Percentiles rank a stretch among this genome's conserved stretches.
Conservation (phyloP, 2,888 invertebrate species). For the Megaustenia siamemsis region DNA sequence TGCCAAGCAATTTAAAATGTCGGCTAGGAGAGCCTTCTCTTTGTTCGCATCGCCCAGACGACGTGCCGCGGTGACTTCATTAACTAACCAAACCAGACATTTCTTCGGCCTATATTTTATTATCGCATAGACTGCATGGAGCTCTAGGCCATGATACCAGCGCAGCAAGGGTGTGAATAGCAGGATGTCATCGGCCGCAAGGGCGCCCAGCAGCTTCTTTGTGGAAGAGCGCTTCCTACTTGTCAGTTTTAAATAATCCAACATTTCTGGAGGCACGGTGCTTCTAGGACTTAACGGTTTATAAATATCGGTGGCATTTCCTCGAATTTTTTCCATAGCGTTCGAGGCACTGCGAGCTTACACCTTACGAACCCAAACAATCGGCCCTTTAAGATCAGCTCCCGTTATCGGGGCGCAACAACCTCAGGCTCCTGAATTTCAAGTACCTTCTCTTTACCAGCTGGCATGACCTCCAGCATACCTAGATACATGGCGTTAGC, state of each 20-base stretch:
- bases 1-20: not conserved
- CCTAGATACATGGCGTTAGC: not conserved
- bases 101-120: too few species aligned
- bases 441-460: not conserved
- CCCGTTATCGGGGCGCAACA: not conserved
- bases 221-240: not conserved
- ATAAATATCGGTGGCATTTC: not conserved
- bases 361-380: not conserved
- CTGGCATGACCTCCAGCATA: not conserved
- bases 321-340: not conserved
- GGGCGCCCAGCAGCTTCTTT: not conserved
- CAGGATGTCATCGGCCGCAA: not conserved
- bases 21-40: not conserved
- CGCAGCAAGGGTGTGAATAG: not conserved
- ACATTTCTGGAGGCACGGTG: not conserved
- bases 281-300: not conserved
- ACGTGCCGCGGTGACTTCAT: not conserved
- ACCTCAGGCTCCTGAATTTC: not conserved
- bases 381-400: not conserved
- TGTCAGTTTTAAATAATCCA: not conserved
- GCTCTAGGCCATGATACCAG: conserved; percentile 1
- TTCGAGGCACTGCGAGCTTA: not conserved
- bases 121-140: conserved; percentile 2
- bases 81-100: not conserved
- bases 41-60: not conserved